Base-by-base conservation (phyloP, 2,888 invertebrate genomes). In the Disparrhopalites patrizii region DNA sequence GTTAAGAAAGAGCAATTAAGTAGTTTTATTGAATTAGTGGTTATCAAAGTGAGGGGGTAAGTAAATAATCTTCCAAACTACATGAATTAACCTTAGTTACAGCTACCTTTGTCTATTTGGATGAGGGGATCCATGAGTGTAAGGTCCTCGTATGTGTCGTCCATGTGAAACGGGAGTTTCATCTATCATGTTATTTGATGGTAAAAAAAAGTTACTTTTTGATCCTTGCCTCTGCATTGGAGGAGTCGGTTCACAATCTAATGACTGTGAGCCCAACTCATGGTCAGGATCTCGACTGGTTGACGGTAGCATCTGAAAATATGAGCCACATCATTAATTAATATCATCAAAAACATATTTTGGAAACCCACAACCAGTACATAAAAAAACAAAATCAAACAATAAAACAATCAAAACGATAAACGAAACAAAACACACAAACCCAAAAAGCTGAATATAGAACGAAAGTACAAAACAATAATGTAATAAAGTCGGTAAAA, bases 161-260 rank as follows among this genome's bases (percentile, higher is more conserved):
- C 71, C 67, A 69, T 73, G 68, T 28, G 61, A 31, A 1, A 64
- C 68, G 5, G 66, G 65, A 27, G 65, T 36, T 54, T 73, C 72
- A 31, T 76, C 73, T 7, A 74, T 70, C 30, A 68, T 71, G 76
- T 82, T 83, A 76, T 84, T 81, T 67, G 88, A 86, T 68, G 90
- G 90, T 79, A 90, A 85, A 83, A 92, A 93, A 82, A 93, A 88
- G 81, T 92, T 93, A 76, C 86, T 89, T 76, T 88, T 89, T 66
- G 92, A 92, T 76, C 91, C 91, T 77, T 89, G 88, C 75, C 93
- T 85, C 81, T 91, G 91, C 73, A 90, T 81, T 13, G 88, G 87
- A 55, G 93, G 93, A 75, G 93, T 93, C 8, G 93, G 92, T 80
- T 93, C 93, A 81, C 93, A 93, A 83, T 93, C 93, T 76, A 91